These are phyloP conservation scores for Zophobas atratus DNA, from an alignment of 1,140 invertebrate species.

Conservation along the genomic window DNA sequence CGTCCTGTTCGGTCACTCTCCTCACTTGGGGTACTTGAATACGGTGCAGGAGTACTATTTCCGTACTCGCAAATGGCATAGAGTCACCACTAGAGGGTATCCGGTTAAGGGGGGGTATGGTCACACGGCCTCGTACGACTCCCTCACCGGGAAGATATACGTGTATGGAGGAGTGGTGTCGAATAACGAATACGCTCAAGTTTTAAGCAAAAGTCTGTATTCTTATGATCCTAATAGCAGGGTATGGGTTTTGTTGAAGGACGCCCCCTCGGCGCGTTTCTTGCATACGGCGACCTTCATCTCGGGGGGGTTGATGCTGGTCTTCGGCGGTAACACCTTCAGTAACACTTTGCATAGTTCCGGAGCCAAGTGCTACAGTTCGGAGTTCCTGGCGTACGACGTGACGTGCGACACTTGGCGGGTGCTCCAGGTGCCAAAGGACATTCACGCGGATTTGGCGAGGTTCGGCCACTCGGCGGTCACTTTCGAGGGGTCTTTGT, in stretches of 20 bases:
- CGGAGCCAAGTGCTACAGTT: constrained; percentile 90
- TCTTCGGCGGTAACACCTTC: constrained; percentile 96
- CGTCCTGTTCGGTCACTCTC: constrained; percentile 95
- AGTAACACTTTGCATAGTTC: constrained; percentile 91
- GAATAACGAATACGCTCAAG: constrained; percentile 80
- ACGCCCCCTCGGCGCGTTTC: constrained; percentile 86
- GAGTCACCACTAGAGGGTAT: constrained; percentile 86
- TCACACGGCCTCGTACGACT: constrained; percentile 89
- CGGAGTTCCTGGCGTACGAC: constrained; percentile 90
- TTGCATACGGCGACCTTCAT: constrained; percentile 90
- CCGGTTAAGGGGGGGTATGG: constrained; percentile 94
- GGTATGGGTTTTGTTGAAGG: constrained; percentile 84
- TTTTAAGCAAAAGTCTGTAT: constrained; percentile 86
- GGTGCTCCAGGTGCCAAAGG: constrained; percentile 72
- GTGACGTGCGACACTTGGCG: constrained; percentile 86
- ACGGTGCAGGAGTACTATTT: constrained; percentile 94
- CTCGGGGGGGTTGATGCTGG: constrained; percentile 90
- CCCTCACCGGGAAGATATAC: constrained; percentile 85
- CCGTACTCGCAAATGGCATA: constrained; percentile 84
- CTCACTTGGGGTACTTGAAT: constrained; percentile 93
- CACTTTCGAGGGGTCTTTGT: constrained; percentile 81
- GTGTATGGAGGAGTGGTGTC: constrained; percentile 95
- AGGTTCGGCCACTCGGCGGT: constrained; percentile 87
- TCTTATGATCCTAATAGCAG: constrained; percentile 86
- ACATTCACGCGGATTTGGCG: constrained; percentile 78